These are phyloP conservation scores for Acanthornis magna DNA, from an alignment of 2,797 vertebrate species.

Conservation along the genomic window DNA sequence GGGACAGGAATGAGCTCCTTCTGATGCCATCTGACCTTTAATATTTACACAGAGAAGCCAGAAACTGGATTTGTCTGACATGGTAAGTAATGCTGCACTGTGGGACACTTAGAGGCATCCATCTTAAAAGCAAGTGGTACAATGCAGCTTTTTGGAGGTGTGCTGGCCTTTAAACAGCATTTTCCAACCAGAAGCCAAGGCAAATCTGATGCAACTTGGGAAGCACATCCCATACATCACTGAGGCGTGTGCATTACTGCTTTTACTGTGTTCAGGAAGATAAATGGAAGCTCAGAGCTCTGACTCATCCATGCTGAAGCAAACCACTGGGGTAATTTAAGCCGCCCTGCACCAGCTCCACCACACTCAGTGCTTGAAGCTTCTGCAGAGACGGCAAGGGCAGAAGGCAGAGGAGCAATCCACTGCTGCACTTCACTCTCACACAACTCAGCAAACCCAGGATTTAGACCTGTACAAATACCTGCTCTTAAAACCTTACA, in stretches of 20 bases:
- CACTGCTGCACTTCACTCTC: background rate
- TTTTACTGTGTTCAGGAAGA: background rate
- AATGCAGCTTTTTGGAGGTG: background rate
- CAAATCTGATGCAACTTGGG: background rate
- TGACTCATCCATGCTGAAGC: background rate
- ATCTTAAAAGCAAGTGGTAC: background rate
- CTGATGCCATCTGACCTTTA: background rate
- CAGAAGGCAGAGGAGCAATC: background rate
- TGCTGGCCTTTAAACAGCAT: background rate
- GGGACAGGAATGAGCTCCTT: background rate
- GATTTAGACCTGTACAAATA: background rate
- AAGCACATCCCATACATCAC: background rate
- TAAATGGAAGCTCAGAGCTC: background rate
- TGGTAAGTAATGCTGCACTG: background rate
- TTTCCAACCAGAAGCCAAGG: background rate
- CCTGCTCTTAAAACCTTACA: background rate
- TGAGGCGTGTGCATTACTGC: background rate
- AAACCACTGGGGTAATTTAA: background rate
- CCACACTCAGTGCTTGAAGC: background rate
- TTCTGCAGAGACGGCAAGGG: background rate
- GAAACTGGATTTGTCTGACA: background rate
- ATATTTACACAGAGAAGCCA: background rate
- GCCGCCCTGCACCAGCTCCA: background rate
- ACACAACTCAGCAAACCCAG: background rate
- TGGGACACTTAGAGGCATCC: background rate